These are phyloP conservation scores for Pyxicephalus adspersus DNA, from an alignment of 2,113 vertebrate species.

Conservation along the genomic window DNA sequence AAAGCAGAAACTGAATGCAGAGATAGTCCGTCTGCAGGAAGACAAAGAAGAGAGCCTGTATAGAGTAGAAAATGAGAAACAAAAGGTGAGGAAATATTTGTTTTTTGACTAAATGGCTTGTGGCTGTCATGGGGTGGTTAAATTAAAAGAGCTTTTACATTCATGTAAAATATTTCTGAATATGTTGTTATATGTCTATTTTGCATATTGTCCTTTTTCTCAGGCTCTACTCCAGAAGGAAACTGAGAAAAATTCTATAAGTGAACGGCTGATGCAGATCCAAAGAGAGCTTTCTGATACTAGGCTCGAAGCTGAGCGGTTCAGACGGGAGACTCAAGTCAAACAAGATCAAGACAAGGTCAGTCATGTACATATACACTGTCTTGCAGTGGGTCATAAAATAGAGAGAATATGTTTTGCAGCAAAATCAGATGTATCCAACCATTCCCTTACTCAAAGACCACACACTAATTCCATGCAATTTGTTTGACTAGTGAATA, in stretches of 20 bases:
- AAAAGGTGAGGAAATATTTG: conserved; percentile 63
- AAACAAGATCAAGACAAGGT: conserved; percentile 79
- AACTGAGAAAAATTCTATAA: conserved; percentile 69
- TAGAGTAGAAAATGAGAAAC: conserved; percentile 72
- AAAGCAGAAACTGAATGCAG: conserved; percentile 72
- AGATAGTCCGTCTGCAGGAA: conserved; percentile 71
- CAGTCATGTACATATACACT: conserved; percentile 5
- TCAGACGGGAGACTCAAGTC: conserved; percentile 67
- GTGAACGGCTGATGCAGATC: conserved; percentile 67
- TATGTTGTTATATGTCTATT: no score
- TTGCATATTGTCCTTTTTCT: conserved; percentile 8
- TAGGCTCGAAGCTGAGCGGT: conserved; percentile 66
- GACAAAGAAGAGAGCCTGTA: conserved; percentile 70
- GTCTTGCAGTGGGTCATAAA: no score
- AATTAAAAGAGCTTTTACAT: no score
- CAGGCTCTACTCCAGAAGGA: conserved; percentile 79
- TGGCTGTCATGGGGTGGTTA: no score
- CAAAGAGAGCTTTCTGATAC: conserved; percentile 65
- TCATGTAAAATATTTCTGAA: no score
- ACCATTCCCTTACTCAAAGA: no score
- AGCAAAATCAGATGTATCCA: no score
- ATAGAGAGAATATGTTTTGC: no score
- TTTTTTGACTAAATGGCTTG: no score
- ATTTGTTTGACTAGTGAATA: no score
- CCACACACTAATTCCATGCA: no score